Evolutionary conservation across 2,797 vertebrate genomes (phyloP).

Genomic region (Acanthiza pusilla): DNA sequence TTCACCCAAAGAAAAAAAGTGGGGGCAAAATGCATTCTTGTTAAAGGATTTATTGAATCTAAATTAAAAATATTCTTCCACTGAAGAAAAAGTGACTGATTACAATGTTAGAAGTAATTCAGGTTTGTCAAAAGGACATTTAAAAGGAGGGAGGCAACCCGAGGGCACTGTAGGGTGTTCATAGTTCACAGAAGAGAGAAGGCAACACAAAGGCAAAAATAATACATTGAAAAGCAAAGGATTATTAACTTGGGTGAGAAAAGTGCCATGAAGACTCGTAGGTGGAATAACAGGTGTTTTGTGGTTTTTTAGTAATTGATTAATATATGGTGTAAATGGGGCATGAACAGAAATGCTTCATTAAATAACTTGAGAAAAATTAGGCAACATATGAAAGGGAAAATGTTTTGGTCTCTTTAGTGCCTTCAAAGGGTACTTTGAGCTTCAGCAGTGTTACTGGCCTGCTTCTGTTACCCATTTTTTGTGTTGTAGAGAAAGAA

Average conservation of each 20-base stretch:
- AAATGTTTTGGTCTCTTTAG: neutral
- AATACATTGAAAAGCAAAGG: neutral
- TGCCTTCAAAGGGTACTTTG: neutral
- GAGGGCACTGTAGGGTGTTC: neutral
- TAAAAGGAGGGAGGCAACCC: neutral
- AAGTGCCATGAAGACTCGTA: neutral
- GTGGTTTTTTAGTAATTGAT: neutral
- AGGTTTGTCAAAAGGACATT: neutral
- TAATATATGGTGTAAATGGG: neutral
- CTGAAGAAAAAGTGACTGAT: neutral
- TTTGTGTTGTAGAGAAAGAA: slow-evolving; percentile 1
- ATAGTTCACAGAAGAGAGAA: neutral
- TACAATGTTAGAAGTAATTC: neutral
- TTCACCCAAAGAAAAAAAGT: neutral
- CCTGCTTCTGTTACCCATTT: neutral
- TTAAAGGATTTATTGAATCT: neutral
- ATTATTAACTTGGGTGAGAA: neutral
- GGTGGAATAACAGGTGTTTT: neutral
- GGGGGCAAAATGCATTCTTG: neutral
- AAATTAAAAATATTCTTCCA: neutral
- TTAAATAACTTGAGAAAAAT: neutral
- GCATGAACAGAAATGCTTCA: neutral
- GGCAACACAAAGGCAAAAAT: neutral
- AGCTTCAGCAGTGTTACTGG: neutral
- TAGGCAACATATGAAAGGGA: neutral